phyloP scores from a whole-genome alignment of 2,113 vertebrate genomes.

The Grallaria varia region DNA sequence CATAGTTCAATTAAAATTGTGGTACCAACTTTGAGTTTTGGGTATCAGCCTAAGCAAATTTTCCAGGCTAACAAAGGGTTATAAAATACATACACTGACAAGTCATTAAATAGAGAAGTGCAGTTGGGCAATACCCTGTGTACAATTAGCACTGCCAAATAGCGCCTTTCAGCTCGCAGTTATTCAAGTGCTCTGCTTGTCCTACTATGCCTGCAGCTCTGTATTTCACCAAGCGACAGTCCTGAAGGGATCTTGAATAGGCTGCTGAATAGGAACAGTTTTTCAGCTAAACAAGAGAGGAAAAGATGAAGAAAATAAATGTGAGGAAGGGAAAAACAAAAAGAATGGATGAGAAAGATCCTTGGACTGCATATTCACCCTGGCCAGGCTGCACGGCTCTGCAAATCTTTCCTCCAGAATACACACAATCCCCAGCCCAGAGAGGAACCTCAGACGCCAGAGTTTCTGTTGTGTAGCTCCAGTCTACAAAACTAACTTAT shows the following conservation, averaged over 20 bases:
- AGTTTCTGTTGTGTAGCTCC: not conserved
- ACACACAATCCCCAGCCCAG: not conserved
- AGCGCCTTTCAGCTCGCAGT: not conserved
- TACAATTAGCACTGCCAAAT: not conserved
- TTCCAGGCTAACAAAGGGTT: not conserved
- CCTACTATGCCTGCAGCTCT: not conserved
- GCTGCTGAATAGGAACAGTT: not conserved
- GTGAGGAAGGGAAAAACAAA: not conserved
- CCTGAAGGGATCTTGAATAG: not conserved
- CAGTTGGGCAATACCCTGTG: not conserved
- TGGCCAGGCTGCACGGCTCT: not conserved
- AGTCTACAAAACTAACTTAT: not conserved
- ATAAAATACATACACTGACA: not conserved
- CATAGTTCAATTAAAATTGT: not conserved
- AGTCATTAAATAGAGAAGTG: not conserved
- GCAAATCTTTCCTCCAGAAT: not conserved
- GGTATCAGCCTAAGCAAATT: conserved; percentile 19
- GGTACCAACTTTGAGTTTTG: not conserved
- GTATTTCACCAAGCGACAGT: not conserved
- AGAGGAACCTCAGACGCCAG: not conserved
- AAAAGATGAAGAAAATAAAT: not conserved
- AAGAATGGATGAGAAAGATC: not conserved
- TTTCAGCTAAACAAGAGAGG: not conserved
- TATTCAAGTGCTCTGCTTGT: not conserved
- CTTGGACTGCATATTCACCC: not conserved